Conservation (phyloP, 2,113 vertebrate genomes). For the Lophochroa leadbeateri region DNA sequence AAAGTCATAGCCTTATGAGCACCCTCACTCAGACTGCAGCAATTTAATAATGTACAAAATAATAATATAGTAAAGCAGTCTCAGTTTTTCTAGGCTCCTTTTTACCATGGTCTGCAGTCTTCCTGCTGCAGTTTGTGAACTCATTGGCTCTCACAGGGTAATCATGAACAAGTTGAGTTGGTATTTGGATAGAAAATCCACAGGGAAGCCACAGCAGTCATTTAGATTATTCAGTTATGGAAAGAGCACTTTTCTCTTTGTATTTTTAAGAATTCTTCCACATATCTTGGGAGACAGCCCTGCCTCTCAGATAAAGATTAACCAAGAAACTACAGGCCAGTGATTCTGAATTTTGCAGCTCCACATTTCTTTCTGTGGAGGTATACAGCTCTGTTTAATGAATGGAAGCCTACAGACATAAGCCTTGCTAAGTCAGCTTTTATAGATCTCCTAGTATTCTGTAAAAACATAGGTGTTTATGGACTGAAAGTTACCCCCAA, state of each 20-base stretch:
- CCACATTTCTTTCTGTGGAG: not conserved
- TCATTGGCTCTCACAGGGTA: not conserved
- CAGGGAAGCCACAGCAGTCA: not conserved
- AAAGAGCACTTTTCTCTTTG: not conserved
- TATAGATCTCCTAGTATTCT: not conserved
- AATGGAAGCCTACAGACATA: not conserved
- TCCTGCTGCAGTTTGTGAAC: not conserved
- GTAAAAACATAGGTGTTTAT: not conserved
- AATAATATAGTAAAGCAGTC: not conserved
- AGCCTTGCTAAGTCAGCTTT: not conserved
- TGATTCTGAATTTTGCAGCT: not conserved
- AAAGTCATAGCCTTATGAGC: not conserved
- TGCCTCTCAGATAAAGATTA: not conserved
- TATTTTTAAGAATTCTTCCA: not conserved
- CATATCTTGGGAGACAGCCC: not conserved
- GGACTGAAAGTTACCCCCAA: not conserved
- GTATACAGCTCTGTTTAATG: not conserved
- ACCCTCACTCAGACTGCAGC: not conserved
- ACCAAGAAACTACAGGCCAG: not conserved
- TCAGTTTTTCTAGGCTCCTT: not conserved
- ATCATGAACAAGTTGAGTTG: not conserved
- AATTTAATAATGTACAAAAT: constrained; percentile 4
- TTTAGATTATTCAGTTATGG: not conserved
- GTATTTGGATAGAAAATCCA: constrained; percentile 39
- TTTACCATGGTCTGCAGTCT: not conserved